phyloP scores from a whole-genome alignment of 2,113 vertebrate genomes.

The Lynx canadensis region DNA sequence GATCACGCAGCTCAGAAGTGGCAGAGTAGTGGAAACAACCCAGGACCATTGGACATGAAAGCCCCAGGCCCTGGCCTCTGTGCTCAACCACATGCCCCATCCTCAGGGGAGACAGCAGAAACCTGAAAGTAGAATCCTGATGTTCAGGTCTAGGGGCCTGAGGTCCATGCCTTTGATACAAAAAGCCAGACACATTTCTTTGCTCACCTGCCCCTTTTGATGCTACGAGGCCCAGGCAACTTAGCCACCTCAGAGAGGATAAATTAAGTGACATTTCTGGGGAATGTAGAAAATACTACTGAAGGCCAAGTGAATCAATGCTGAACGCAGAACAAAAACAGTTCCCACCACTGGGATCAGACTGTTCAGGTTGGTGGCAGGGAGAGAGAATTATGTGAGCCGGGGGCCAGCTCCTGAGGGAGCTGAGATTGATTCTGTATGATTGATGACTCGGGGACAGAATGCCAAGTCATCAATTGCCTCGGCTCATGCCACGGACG shows the following conservation, averaged over 20 bases:
- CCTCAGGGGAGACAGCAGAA: neutral
- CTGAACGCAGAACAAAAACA: conserved; percentile 88
- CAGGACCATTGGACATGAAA: neutral
- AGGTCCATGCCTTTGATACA: neutral
- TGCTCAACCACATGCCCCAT: neutral
- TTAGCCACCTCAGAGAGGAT: conserved; percentile 77
- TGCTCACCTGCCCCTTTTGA: conserved; percentile 6
- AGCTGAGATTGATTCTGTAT: conserved; percentile 88
- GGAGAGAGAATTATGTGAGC: conserved; percentile 88
- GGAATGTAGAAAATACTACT: conserved; percentile 85
- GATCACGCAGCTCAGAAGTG: neutral
- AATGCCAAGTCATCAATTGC: conserved; percentile 90
- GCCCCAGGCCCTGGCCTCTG: neutral
- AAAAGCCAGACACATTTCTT: neutral
- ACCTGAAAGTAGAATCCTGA: neutral
- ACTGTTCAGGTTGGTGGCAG: conserved; percentile 86
- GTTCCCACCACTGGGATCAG: conserved; percentile 85
- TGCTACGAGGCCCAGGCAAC: conserved; percentile 52
- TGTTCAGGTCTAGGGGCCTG: neutral
- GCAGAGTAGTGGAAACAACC: neutral
- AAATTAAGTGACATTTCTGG: conserved; percentile 86
- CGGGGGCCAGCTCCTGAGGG: conserved; percentile 84
- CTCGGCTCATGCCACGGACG: conserved; percentile 82
- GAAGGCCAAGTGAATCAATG: conserved; percentile 89
- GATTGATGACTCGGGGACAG: conserved; percentile 87